Evolutionary conservation across 2,797 vertebrate species (phyloP).

Genomic region (Danio choprae): DNA sequence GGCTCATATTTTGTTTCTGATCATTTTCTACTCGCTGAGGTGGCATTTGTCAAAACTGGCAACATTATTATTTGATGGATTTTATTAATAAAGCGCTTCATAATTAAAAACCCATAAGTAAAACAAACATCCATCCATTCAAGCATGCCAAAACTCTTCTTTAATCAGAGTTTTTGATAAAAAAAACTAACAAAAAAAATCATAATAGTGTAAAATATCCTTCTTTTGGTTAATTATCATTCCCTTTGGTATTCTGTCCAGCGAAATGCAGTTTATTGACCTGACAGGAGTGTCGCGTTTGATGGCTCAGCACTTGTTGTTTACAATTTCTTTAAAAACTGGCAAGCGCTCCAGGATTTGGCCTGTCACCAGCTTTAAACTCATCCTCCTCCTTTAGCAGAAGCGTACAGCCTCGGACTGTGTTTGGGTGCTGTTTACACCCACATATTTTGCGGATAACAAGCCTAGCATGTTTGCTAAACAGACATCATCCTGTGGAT

Average conservation of each 20-base stretch:
- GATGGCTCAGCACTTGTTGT: background rate
- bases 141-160: no score
- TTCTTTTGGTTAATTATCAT: background rate
- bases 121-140: background rate
- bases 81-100: background rate
- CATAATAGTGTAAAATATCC: background rate
- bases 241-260: background rate
- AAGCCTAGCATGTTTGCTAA: background rate
- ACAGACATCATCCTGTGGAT: background rate
- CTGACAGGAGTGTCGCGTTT: background rate
- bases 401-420: background rate
- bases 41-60: background rate
- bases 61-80: background rate
- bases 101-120: background rate
- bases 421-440: background rate
- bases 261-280: background rate
- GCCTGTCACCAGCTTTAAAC: background rate
- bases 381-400: background rate
- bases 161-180: background rate
- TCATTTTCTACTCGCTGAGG: background rate
- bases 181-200: background rate
- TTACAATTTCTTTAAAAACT: background rate
- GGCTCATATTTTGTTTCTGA: background rate
- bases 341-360: background rate
- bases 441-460: background rate